These are phyloP conservation scores for Phainopepla nitens DNA, from an alignment of 2,113 vertebrate species.

Conservation along the genomic window DNA sequence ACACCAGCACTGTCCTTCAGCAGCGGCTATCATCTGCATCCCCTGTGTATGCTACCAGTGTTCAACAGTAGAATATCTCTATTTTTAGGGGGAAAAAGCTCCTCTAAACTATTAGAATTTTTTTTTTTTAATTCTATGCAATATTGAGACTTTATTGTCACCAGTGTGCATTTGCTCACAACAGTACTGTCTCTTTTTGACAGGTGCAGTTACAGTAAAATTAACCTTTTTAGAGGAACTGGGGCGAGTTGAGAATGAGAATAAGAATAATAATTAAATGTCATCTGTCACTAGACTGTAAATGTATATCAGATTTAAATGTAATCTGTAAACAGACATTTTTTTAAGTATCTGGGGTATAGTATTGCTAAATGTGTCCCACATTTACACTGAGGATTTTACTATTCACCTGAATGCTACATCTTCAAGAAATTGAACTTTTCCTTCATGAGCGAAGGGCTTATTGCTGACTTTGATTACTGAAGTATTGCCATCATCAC, in stretches of 20 bases:
- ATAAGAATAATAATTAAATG: neutral
- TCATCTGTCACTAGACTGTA: neutral
- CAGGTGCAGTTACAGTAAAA: neutral
- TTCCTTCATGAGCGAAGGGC: neutral
- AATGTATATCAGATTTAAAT: neutral
- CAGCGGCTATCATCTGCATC: neutral
- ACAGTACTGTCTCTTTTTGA: neutral
- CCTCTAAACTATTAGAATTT: rapidly evolving
- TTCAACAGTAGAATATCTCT: neutral
- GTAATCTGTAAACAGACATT: neutral
- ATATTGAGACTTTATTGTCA: neutral
- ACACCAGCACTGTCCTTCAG: neutral
- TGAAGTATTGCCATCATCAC: neutral
- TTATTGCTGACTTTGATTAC: neutral
- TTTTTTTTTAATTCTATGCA: neutral
- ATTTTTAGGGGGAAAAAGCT: neutral
- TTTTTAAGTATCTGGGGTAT: neutral
- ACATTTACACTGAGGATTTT: neutral
- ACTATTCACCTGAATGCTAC: neutral
- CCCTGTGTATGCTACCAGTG: neutral
- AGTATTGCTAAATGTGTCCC: neutral
- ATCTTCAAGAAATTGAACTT: neutral
- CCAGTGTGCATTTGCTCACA: neutral
- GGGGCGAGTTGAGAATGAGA: neutral
- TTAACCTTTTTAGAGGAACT: neutral